Evolutionary conservation across 2,888 invertebrate species (phyloP), one percentile per base, ranked within the genome.

Genomic region (Epirrhoe tristata): DNA sequence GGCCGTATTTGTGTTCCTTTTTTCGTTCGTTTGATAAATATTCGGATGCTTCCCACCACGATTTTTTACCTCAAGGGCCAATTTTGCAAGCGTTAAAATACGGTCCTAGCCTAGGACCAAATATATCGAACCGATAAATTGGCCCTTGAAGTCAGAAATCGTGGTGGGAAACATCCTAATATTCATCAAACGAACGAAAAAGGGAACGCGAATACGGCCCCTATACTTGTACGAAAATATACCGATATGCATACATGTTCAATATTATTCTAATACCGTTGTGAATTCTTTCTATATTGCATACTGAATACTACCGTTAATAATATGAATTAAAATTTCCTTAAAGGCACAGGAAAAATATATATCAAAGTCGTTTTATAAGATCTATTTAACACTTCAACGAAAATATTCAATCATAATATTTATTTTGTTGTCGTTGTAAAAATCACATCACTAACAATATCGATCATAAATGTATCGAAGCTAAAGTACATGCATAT

Each of bases 221-320:
- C n/a, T n/a, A n/a, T n/a, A n/a, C n/a, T n/a, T 73, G 70, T 72
- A 72, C 58, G 57, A 68, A 52, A 70, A 68, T 60, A 61, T 72
- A 67, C 72, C 59, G 64, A 72, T 67, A 72, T 71, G 58, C 65
- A 61, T 59, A 67, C 67, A 64, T 39, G 54, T 68, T 68, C 67
- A 57, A 65, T 56, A 73, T n/a, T n/a, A n/a, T 73, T 71, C 66
- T 66, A 63, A 61, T 60, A 68, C 60, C 67, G 64, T 66, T 59
- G 60, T 67, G 58, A 69, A 56, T 62, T 63, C 52, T 57, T 56
- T 59, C 24, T 17, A 63, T 63, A 60, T 58, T 60, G 60, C 52
- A 53, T 63, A 62, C 48, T 54, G 57, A 62, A 39, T 39, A 43
- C 51, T 34, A 6, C 43, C 4, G 52, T 39, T 39, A 59, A 36